These are phyloP conservation scores for Ovis canadensis DNA, from an alignment of 2,113 vertebrate species.

Conservation along the genomic window DNA sequence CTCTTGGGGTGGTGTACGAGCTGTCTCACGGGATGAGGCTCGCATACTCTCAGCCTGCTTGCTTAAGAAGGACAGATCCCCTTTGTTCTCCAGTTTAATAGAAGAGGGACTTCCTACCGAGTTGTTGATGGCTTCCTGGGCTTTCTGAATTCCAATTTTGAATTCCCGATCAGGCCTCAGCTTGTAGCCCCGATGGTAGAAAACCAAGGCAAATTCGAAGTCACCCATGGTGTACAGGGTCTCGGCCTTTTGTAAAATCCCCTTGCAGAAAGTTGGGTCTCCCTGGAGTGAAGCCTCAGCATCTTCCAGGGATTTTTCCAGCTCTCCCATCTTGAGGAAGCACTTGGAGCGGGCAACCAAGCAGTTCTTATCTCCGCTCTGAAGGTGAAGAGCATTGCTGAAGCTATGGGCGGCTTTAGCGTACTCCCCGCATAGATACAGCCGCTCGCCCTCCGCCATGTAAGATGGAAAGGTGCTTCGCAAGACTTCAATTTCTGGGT, in stretches of 20 bases:
- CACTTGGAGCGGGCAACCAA: too few relatives aligned
- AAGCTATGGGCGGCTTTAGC: too few relatives aligned
- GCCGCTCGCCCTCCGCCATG: too few relatives aligned
- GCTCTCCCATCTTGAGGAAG: too few relatives aligned
- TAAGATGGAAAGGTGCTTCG: too few relatives aligned
- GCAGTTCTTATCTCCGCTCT: too few relatives aligned
- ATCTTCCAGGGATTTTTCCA: too few relatives aligned
- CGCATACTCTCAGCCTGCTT: slow-evolving; percentile 83
- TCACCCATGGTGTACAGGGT: slow-evolving; percentile 93
- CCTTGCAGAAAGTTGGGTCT: slow-evolving; percentile 75
- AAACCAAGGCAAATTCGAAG: slow-evolving; percentile 94
- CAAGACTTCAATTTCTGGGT: too few relatives aligned
- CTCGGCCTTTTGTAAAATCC: slow-evolving; percentile 94
- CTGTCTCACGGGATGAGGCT: slow-evolving; percentile 53
- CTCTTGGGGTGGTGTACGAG: slow-evolving; percentile 67
- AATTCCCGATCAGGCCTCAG: slow-evolving; percentile 89
- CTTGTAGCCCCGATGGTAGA: slow-evolving; percentile 89
- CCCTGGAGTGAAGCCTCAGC: too few relatives aligned
- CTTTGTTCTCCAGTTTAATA: slow-evolving; percentile 85
- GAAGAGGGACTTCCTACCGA: slow-evolving; percentile 87
- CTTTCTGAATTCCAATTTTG: slow-evolving; percentile 93
- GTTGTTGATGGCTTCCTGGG: slow-evolving; percentile 91
- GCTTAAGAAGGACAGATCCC: slow-evolving; percentile 84
- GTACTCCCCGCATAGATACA: too few relatives aligned
- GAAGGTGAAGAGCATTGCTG: too few relatives aligned